These are phyloP conservation scores for Pachycephala philippinensis DNA, from an alignment of 2,113 vertebrate genomes.

Conservation along the genomic window DNA sequence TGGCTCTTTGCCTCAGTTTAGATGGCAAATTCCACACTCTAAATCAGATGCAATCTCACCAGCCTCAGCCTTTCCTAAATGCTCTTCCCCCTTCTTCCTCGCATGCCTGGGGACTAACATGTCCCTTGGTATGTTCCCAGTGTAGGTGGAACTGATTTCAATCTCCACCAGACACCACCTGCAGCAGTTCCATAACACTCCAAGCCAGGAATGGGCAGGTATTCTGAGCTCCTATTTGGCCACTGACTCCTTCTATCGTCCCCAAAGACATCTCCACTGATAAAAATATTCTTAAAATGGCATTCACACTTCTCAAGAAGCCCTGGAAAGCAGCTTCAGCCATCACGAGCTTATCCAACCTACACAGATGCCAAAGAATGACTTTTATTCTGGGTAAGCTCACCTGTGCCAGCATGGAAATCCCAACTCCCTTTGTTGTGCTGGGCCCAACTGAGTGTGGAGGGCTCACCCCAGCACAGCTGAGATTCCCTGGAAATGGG, in stretches of 20 bases:
- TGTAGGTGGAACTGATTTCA: neutral
- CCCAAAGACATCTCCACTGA: neutral
- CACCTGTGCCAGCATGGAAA: neutral
- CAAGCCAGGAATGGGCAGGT: neutral
- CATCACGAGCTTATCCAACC: neutral
- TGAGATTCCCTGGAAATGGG: neutral
- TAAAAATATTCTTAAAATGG: neutral
- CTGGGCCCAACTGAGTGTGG: neutral
- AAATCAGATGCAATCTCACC: neutral
- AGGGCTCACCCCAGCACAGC: neutral
- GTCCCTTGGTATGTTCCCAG: neutral
- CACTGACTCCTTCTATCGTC: neutral
- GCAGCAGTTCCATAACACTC: neutral
- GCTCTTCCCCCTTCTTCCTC: neutral
- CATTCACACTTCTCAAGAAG: neutral
- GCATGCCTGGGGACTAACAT: neutral
- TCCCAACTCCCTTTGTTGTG: neutral
- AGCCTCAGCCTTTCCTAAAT: neutral
- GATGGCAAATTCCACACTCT: neutral
- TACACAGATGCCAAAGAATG: neutral
- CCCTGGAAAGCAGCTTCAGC: neutral
- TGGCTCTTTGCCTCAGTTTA: neutral
- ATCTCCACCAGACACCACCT: neutral
- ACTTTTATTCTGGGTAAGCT: neutral
- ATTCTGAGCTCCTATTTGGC: neutral